These are phyloP conservation scores for Xyrauchen texanus DNA, from an alignment of 2,113 vertebrate genomes.

Conservation along the genomic window DNA sequence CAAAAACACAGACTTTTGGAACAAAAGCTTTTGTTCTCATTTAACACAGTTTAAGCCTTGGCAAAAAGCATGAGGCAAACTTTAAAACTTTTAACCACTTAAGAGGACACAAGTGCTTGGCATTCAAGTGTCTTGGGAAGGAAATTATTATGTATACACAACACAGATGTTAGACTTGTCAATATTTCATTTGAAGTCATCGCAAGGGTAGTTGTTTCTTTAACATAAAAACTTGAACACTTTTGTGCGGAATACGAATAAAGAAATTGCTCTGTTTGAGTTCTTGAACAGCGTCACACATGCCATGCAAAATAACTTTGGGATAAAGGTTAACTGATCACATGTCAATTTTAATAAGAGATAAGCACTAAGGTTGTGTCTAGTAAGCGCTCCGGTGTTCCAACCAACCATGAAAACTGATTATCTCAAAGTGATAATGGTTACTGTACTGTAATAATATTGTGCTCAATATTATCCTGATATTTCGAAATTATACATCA, in stretches of 20 bases:
- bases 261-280: slow-evolving; percentile 53
- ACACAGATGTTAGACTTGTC: slow-evolving; percentile 36
- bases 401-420: no score
- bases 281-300: slow-evolving; percentile 54
- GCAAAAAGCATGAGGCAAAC: slow-evolving; percentile 7
- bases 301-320: background rate
- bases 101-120: slow-evolving; percentile 41
- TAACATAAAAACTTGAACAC: slow-evolving; percentile 27
- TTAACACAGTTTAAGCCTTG: slow-evolving; percentile 46
- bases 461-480: no score
- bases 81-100: slow-evolving; percentile 41
- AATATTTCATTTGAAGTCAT: slow-evolving; percentile 55
- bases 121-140: background rate
- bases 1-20: slow-evolving; percentile 48
- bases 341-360: no score
- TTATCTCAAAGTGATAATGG: background rate
- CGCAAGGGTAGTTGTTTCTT: no score
- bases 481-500: background rate
- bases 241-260: slow-evolving; percentile 48
- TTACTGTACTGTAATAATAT: background rate
- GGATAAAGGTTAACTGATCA: background rate
- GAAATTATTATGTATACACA: slow-evolving; percentile 27
- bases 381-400: no score
- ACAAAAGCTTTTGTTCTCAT: slow-evolving; percentile 55
- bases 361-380: no score